Conservation (phyloP, 2,797 vertebrate species). For the Pipistrellus kuhlii region DNA sequence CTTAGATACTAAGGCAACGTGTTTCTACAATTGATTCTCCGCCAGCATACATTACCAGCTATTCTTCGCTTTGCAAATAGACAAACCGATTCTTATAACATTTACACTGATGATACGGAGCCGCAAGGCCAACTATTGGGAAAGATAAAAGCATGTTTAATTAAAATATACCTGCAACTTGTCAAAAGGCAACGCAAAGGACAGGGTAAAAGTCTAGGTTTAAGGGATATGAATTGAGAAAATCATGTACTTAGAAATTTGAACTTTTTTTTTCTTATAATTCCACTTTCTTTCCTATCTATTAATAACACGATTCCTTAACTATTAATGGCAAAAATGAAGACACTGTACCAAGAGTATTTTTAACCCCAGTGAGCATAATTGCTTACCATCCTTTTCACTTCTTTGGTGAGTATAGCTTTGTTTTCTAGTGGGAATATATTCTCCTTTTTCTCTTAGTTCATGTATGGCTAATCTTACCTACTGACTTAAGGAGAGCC, state of each 20-base stretch:
- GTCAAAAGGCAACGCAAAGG: neutral
- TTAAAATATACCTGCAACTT: neutral
- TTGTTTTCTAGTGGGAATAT: neutral
- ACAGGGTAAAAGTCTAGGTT: neutral
- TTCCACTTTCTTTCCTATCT: neutral
- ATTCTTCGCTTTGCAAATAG: slow-evolving; percentile 42
- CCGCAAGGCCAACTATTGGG: neutral
- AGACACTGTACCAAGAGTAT: neutral
- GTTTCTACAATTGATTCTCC: slow-evolving; percentile 31
- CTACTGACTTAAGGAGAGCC: neutral
- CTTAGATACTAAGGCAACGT: slow-evolving; percentile 15
- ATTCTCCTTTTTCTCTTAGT: neutral
- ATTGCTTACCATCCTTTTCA: neutral
- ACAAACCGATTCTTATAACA: slow-evolving; percentile 19
- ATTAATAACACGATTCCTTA: neutral
- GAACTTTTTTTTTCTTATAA: neutral
- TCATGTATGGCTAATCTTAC: neutral
- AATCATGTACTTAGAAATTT: neutral
- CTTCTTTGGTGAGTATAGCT: neutral
- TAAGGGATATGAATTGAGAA: neutral
- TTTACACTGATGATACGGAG: slow-evolving; percentile 45
- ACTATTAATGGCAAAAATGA: neutral
- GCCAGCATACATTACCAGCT: neutral
- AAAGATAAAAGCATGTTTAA: slow-evolving; percentile 18
- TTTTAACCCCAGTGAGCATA: neutral